A percentile compares a stretch with the other conserved stretches of the same genome.
Conservation (phyloP, 2,888 invertebrate species). For the Pristionchus exspectatus region DNA sequence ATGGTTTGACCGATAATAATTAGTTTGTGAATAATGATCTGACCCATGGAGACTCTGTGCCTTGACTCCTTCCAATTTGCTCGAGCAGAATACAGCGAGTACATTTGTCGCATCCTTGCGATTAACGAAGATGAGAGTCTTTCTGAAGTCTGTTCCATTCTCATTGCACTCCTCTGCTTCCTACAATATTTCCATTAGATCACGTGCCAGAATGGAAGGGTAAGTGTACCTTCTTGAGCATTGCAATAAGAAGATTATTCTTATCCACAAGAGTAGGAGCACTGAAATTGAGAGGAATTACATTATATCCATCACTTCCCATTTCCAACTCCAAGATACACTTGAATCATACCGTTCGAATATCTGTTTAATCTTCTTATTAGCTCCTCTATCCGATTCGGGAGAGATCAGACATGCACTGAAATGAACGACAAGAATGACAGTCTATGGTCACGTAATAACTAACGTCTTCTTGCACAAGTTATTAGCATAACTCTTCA, state of each 20-base stretch:
- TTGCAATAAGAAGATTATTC: neutral
- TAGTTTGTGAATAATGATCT: neutral
- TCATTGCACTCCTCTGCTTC: neutral
- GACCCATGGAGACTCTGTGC: slow-evolving; percentile 68
- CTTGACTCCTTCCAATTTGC: slow-evolving; percentile 6
- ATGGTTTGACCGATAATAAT: too few species aligned
- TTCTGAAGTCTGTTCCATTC: slow-evolving; percentile 44
- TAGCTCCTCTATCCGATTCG: neutral
- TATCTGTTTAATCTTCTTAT: slow-evolving; percentile 44
- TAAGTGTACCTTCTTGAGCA: neutral
- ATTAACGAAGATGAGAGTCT: slow-evolving; percentile 69
- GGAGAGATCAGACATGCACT: slow-evolving; percentile 36
- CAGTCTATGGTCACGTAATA: neutral
- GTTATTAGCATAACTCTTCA: neutral
- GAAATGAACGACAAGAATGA: neutral
- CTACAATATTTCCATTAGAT: neutral
- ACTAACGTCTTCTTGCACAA: slow-evolving; percentile 43
- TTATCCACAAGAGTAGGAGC: neutral
- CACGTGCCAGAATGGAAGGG: neutral
- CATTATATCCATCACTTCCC: neutral
- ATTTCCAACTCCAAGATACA: neutral
- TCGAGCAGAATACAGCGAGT: neutral
- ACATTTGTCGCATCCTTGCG: slow-evolving; percentile 27
- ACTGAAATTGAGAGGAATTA: neutral
- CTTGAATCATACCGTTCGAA: neutral